These are phyloP conservation scores for Mechanitis messenoides DNA, from an alignment of 2,888 invertebrate genomes.

Conservation along the genomic window DNA sequence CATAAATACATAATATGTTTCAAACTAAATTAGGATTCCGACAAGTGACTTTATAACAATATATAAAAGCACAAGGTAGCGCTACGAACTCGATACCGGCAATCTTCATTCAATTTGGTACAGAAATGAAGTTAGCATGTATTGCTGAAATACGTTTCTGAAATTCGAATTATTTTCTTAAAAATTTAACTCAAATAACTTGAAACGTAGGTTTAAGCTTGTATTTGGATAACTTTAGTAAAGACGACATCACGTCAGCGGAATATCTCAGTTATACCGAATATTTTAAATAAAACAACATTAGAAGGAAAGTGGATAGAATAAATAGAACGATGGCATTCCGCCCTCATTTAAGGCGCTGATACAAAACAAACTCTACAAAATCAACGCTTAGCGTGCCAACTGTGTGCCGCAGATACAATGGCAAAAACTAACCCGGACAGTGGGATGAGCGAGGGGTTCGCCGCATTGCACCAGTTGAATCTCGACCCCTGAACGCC, in stretches of 20 bases:
- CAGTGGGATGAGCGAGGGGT: constrained; percentile 53
- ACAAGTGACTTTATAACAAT: too few relatives aligned
- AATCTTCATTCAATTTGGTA: too few relatives aligned
- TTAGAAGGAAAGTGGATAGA: constrained; percentile 29
- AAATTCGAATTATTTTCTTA: too few relatives aligned
- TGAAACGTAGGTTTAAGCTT: background rate
- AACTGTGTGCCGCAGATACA: constrained; percentile 46
- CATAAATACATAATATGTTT: too few relatives aligned
- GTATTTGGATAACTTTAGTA: background rate
- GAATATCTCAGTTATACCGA: background rate
- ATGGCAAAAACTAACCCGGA: constrained; percentile 53
- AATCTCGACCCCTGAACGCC: constrained; percentile 59
- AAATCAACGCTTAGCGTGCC: constrained; percentile 52
- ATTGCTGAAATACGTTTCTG: too few relatives aligned
- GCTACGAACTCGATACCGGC: too few relatives aligned
- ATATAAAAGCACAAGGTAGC: too few relatives aligned
- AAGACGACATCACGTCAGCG: background rate
- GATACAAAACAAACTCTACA: constrained; percentile 48
- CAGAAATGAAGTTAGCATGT: too few relatives aligned
- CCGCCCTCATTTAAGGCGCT: constrained; percentile 43
- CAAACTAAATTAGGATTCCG: too few relatives aligned
- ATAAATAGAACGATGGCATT: constrained; percentile 38
- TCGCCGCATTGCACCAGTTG: constrained; percentile 76
- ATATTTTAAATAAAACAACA: constrained; percentile 34
- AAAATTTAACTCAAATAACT: too few relatives aligned